phyloP scores from a whole-genome alignment of 2,797 vertebrate species.

The Prionace glauca region DNA sequence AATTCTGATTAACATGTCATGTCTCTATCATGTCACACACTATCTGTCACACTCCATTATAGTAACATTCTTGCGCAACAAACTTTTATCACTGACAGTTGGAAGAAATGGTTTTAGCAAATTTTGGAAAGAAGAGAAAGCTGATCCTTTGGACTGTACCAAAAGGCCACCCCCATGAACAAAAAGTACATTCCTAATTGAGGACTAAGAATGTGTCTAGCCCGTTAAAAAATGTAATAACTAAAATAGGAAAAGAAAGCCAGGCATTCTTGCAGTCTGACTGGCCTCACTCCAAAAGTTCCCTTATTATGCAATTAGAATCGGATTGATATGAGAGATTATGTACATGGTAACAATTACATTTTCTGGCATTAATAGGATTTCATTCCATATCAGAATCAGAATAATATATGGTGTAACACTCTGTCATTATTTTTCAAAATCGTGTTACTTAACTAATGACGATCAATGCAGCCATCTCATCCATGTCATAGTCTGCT shows the following conservation, averaged over 20 bases:
- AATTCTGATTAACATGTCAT: not conserved
- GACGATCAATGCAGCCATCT: not conserved
- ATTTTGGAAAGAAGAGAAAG: not conserved
- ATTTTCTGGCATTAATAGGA: not conserved
- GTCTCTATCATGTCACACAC: not conserved
- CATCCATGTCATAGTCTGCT: not conserved
- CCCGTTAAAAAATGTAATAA: not conserved
- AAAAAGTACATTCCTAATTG: not conserved
- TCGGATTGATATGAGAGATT: not conserved
- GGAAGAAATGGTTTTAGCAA: not conserved
- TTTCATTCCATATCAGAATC: not conserved
- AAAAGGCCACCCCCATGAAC: too few relatives aligned
- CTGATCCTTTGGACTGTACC: too few relatives aligned
- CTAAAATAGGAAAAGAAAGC: not conserved
- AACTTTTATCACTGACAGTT: not conserved
- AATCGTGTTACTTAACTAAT: not conserved
- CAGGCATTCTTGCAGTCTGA: not conserved
- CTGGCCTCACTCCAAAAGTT: not conserved
- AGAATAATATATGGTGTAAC: not conserved
- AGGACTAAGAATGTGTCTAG: not conserved
- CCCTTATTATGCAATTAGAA: not conserved
- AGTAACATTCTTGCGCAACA: not conserved
- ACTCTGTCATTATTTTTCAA: not conserved
- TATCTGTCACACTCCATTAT: not conserved
- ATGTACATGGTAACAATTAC: not conserved